phyloP scores from a whole-genome alignment of 30 jellyfish, hydroid and myxozoan species.

The Chironex yamaguchii region DNA sequence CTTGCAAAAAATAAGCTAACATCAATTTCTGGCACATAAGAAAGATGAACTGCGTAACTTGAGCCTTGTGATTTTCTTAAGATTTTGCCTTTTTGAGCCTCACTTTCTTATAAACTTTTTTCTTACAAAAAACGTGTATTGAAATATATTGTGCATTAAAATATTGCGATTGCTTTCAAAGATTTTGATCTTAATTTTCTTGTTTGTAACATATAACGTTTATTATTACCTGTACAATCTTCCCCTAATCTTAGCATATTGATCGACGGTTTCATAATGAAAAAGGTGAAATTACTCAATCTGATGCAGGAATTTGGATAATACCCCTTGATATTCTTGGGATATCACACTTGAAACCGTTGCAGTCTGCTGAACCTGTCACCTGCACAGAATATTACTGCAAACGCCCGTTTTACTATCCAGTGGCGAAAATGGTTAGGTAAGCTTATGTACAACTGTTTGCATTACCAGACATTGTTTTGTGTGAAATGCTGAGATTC shows the following conservation, averaged over 20 bases:
- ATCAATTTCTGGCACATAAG: no score
- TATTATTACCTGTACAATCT: background rate
- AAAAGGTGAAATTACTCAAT: conserved; percentile 72
- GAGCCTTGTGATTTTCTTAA: no score
- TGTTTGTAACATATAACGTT: background rate
- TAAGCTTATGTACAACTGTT: conserved; percentile 18
- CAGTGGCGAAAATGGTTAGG: conserved; percentile 68
- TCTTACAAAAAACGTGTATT: no score
- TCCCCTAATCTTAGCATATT: conserved; percentile 57
- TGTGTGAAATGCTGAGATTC: no score
- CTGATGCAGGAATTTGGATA: conserved; percentile 95
- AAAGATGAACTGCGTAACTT: no score
- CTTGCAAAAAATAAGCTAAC: no score
- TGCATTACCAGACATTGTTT: no score
- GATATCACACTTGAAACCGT: conserved; percentile 58
- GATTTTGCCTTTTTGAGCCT: no score
- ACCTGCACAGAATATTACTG: conserved; percentile 94
- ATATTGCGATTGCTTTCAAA: no score
- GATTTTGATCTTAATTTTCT: background rate
- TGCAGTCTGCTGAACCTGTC: conserved; percentile 53
- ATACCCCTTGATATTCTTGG: conserved; percentile 90
- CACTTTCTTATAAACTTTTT: no score
- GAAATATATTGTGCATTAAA: no score
- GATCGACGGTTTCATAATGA: conserved; percentile 80
- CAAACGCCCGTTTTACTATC: conserved; percentile 81